Evolutionary conservation across 2,113 vertebrate genomes (phyloP).

Genomic region (Pardalotus punctatus): DNA sequence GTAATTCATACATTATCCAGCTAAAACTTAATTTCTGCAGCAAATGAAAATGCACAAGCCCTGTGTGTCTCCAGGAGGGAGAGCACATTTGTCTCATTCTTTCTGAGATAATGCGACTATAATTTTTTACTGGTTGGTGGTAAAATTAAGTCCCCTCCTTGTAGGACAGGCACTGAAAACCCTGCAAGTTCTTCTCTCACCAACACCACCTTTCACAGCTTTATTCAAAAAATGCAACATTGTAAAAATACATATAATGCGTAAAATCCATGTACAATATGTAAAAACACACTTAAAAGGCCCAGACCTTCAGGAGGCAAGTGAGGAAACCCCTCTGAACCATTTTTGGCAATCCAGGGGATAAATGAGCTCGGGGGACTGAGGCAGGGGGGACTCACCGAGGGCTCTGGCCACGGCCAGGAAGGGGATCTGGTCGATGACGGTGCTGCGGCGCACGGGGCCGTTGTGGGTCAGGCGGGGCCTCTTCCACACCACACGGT

Average conservation of each 20-base stretch:
- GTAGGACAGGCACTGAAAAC: neutral
- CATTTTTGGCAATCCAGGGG: neutral
- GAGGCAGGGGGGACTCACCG: slow-evolving; percentile 64
- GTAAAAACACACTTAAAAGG: neutral
- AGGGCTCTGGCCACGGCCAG: slow-evolving; percentile 92
- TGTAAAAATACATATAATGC: no score
- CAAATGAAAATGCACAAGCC: neutral
- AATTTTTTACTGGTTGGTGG: neutral
- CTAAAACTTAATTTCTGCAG: neutral
- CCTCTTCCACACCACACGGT: slow-evolving; percentile 96
- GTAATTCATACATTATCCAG: neutral
- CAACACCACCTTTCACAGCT: neutral
- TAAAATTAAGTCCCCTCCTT: neutral
- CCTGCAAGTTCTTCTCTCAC: neutral
- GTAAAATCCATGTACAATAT: no score
- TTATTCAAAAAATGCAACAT: neutral
- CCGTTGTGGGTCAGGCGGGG: slow-evolving; percentile 91
- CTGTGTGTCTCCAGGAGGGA: neutral
- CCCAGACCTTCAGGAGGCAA: neutral
- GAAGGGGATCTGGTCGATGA: slow-evolving; percentile 97
- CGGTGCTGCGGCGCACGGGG: slow-evolving; percentile 91
- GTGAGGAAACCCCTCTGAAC: rapidly evolving
- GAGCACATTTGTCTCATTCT: neutral
- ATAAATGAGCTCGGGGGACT: rapidly evolving
- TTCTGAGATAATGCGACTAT: neutral